These are phyloP conservation scores for Tokudaia tokunoshimensis DNA, from an alignment of 2,797 vertebrate genomes.

Conservation along the genomic window DNA sequence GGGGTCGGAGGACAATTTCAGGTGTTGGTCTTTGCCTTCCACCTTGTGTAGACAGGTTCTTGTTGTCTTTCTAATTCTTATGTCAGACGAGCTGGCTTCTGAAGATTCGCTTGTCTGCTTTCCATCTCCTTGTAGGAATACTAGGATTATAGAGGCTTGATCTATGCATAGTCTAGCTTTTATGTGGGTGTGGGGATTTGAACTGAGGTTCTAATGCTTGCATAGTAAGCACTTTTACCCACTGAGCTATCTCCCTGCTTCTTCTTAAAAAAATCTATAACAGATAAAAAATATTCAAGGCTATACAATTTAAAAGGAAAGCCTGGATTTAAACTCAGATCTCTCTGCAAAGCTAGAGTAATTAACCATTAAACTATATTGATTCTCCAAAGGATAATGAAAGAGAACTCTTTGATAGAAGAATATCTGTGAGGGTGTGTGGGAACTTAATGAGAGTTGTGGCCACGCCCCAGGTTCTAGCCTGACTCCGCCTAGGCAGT, in stretches of 20 bases:
- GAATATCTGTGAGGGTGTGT: not conserved
- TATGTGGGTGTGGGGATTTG: not conserved
- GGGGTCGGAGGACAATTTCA: not conserved
- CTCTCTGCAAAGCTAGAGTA: conserved; percentile 37
- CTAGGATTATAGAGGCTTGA: not conserved
- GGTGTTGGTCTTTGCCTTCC: not conserved
- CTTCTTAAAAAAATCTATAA: not conserved
- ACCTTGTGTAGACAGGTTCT: not conserved
- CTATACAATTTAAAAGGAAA: conserved; percentile 38
- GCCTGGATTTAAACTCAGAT: conserved; percentile 26
- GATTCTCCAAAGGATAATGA: conserved; percentile 53
- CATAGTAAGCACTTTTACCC: not conserved
- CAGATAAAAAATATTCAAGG: conserved; percentile 60
- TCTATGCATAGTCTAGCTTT: not conserved
- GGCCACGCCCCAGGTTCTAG: no score
- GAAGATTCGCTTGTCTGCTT: not conserved
- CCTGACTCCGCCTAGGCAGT: no score
- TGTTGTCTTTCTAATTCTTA: not conserved
- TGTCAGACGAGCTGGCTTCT: not conserved
- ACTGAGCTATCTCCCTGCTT: not conserved
- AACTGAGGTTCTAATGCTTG: not conserved
- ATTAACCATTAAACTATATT: conserved; percentile 29
- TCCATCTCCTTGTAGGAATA: not conserved
- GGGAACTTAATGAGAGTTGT: no score
- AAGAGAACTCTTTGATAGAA: conserved; percentile 39